A percentile compares a stretch with the other conserved stretches of the same genome.
Conservation (phyloP, 2,113 vertebrate species). For the Synchiropus splendidus region DNA sequence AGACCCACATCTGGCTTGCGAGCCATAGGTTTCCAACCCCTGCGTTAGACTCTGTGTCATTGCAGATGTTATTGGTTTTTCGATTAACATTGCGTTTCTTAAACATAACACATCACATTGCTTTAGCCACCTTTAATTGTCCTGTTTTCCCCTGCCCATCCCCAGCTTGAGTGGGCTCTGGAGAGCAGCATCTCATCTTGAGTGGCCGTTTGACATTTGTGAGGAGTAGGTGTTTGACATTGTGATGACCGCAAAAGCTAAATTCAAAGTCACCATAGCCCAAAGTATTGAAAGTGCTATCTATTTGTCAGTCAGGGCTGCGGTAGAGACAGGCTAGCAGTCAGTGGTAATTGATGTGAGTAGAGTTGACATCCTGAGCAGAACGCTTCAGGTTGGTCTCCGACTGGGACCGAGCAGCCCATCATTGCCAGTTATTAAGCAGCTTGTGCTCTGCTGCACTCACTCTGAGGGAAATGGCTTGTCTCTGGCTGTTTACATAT, state of each 20-base stretch:
- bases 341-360: constrained; percentile 64
- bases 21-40: no score
- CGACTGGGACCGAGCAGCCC: constrained; percentile 61
- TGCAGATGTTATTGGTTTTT: no score
- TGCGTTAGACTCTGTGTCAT: no score
- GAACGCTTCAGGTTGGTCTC: constrained; percentile 63
- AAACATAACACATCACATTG: no score
- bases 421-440: constrained; percentile 70
- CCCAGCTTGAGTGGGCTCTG: constrained; percentile 1
- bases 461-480: constrained; percentile 43
- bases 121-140: background rate
- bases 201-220: constrained; percentile 38
- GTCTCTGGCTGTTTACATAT: constrained; percentile 51
- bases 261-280: constrained; percentile 43
- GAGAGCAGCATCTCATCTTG: constrained; percentile 15
- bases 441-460: constrained; percentile 54
- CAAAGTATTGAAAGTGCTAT: constrained; percentile 37
- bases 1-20: no score
- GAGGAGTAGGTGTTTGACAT: constrained; percentile 45
- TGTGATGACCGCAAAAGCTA: constrained; percentile 28
- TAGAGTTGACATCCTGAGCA: constrained; percentile 62
- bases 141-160: constrained; percentile 4
- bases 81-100: no score
- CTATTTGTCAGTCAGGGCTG: constrained; percentile 49
- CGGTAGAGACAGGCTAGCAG: constrained; percentile 42